Percentiles rank a stretch among this genome's conserved stretches.
Conservation (phyloP, 2,797 vertebrate species). For the Carduelis carduelis region DNA sequence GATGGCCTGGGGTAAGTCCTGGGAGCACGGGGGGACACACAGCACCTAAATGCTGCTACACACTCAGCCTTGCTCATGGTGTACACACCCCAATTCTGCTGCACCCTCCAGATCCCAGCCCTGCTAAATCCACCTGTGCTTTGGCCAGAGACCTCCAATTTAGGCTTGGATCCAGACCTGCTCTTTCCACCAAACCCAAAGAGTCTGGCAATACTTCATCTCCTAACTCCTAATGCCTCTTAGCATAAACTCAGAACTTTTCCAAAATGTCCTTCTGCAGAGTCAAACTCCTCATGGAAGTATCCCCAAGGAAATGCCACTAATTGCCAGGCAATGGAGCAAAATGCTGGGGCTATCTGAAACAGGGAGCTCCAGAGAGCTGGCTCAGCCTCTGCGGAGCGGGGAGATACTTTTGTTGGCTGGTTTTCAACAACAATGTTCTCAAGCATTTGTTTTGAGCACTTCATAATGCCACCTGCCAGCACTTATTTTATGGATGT, state of each 20-base stretch:
- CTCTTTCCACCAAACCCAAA: not conserved
- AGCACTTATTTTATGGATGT: conserved; percentile 37
- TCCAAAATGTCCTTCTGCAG: not conserved
- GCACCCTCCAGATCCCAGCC: not conserved
- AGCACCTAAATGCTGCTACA: not conserved
- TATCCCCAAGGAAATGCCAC: not conserved
- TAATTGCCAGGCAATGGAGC: not conserved
- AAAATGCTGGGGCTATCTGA: not conserved
- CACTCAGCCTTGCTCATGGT: not conserved
- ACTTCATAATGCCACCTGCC: conserved; percentile 56
- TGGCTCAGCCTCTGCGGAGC: not conserved
- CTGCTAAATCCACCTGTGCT: not conserved
- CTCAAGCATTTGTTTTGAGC: conserved; percentile 61
- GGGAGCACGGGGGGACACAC: fast-evolving
- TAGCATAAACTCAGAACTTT: not conserved
- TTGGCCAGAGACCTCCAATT: not conserved
- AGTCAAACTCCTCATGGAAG: not conserved
- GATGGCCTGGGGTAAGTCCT: conserved; percentile 95
- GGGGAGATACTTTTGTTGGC: conserved; percentile 42
- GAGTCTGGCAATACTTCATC: fast-evolving
- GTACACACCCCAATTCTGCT: not conserved
- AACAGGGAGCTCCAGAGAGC: not conserved
- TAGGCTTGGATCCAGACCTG: not conserved
- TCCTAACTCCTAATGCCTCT: not conserved
- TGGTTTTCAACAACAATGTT: conserved; percentile 47